Base-by-base conservation (phyloP, 2,113 vertebrate genomes). In the Eulacestoma nigropectus region DNA sequence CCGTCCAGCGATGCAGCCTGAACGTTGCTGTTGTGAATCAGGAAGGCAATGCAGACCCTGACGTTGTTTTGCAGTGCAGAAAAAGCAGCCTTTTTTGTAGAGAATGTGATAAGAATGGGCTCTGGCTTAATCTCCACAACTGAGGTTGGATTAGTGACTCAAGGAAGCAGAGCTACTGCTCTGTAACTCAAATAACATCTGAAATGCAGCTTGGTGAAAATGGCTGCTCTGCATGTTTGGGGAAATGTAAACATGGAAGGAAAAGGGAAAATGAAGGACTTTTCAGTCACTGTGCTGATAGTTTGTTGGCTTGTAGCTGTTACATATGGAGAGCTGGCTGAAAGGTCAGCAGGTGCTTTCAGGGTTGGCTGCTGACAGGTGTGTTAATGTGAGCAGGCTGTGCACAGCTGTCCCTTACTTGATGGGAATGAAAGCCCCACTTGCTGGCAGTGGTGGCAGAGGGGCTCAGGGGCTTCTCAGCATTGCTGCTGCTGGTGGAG, bases 1-100 rank as follows among this genome's bases (percentile, higher is more conserved):
- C 42, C 0, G 0, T n/a, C 21, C 69, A 72, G 33, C 0, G 0
- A 8, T 3, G 2, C n/a, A 60, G 57, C 42, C 52, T 57, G 49
- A 20, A 1, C 0, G 1, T 22, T 23, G 26, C 65, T 50, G 12
- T 33, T 59, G 37, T 0, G 0, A 46, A 46, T 35, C n/a, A 53
- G 55, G 33, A 90, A 15, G 33, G 18, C 2, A 2, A 13, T 2
- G 3, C 44, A 72, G 73, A 64, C 41, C 11, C 63, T 75, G 35
- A 35, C 0, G 0, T 69, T 79, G 30, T 74, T 91, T 93, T 86
- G 70, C 75, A 94, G 29, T 0, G 3, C 32, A 60, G 55, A 60
- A 79, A 89, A 90, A 84, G 6, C 35, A 46, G 32, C 3, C 8
- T 83, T 86, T 69, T 90, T 52, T 69, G 84, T 47, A 46, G 46